Evolutionary conservation across 2,888 invertebrate species (phyloP).

Genomic region (Drosophila meridiana): DNA sequence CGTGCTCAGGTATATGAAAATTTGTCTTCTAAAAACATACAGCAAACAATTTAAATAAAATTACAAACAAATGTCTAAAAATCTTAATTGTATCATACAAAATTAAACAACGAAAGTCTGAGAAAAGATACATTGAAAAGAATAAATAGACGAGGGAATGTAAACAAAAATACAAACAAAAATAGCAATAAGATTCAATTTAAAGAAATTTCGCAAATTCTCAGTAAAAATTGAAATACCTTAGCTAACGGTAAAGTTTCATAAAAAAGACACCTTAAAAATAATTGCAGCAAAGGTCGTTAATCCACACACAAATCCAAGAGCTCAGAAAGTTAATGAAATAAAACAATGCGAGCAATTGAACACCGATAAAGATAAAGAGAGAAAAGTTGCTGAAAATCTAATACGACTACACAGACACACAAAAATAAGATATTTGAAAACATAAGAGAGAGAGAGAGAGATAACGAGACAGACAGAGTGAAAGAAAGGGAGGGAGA

Average conservation of each 20-base stretch:
- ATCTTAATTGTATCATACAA: too few relatives aligned
- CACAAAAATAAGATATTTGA: neutral
- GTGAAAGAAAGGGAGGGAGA: too few relatives aligned
- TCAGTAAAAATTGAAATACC: neutral
- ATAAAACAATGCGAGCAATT: slow-evolving; percentile 4
- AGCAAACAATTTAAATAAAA: neutral
- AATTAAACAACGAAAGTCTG: neutral
- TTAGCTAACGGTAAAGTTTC: neutral
- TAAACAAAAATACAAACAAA: neutral
- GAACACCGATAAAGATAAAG: neutral
- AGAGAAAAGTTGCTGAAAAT: neutral
- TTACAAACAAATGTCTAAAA: neutral
- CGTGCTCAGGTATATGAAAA: too few relatives aligned
- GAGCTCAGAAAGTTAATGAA: neutral
- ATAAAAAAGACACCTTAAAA: neutral
- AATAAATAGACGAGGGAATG: neutral
- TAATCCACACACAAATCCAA: neutral
- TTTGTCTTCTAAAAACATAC: too few relatives aligned
- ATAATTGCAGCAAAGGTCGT: neutral
- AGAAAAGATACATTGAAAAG: neutral
- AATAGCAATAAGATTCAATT: neutral
- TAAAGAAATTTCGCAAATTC: neutral
- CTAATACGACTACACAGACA: neutral
- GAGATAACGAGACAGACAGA: neutral
- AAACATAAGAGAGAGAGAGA: too few relatives aligned